Evolutionary conservation across 2,113 vertebrate species (phyloP).

Genomic region (Sitta europaea): DNA sequence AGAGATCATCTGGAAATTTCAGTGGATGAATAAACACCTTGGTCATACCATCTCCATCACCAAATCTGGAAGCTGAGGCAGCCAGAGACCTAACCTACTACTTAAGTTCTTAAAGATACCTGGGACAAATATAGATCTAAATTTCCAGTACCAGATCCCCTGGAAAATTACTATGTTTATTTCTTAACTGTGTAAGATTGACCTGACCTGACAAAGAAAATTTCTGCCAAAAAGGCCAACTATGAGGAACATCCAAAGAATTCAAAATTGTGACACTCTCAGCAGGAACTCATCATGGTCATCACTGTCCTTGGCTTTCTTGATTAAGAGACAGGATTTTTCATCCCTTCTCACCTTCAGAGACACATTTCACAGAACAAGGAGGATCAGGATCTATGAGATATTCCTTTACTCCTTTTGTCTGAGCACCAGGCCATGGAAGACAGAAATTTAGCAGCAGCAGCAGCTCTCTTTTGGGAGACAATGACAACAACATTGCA

Average conservation of each 20-base stretch:
- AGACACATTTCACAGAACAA: neutral
- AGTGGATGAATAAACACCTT: neutral
- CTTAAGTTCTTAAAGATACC: neutral
- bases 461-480: neutral
- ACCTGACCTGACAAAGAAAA: neutral
- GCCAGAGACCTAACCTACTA: neutral
- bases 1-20: neutral
- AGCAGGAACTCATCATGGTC: neutral
- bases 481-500: neutral
- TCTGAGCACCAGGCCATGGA: neutral
- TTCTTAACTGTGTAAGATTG: neutral
- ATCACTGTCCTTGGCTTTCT: neutral
- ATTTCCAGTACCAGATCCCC: neutral
- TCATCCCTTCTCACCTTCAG: neutral
- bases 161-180: neutral
- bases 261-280: neutral
- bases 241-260: neutral
- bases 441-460: neutral
- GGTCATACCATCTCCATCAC: neutral
- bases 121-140: neutral
- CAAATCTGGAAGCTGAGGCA: neutral
- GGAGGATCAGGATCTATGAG: fast-evolving
- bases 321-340: neutral
- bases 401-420: neutral
- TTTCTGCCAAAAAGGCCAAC: neutral